These are phyloP conservation scores for Lordiphosa collinella DNA, from an alignment of 1,140 invertebrate species.

Conservation along the genomic window DNA sequence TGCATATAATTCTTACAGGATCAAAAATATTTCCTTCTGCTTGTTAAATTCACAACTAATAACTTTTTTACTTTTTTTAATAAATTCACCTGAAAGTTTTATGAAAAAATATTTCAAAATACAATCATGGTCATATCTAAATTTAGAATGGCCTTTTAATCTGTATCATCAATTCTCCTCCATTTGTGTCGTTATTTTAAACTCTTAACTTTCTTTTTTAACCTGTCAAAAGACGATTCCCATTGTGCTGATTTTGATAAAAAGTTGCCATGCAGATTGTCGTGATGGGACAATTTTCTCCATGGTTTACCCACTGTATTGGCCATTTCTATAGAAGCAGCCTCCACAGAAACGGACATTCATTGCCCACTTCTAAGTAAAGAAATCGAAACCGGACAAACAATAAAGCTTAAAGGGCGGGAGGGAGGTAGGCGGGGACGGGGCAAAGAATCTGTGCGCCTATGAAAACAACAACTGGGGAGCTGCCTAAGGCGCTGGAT, in stretches of 20 bases:
- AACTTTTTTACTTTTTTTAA: too few species aligned
- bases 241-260: background rate
- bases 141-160: too few species aligned
- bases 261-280: conserved; percentile 5
- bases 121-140: too few species aligned
- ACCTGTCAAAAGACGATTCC: background rate
- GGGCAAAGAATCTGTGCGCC: conserved; percentile 53
- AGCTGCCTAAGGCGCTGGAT: conserved; percentile 27
- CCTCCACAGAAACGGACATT: conserved; percentile 38
- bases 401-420: conserved; percentile 63
- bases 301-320: conserved; percentile 37
- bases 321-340: conserved; percentile 55
- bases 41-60: too few species aligned
- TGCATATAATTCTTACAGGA: too few species aligned
- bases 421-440: background rate
- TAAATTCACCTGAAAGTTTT: too few species aligned
- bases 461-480: conserved; percentile 18
- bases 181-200: too few species aligned
- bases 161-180: too few species aligned
- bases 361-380: conserved; percentile 72
- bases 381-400: conserved; percentile 70
- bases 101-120: too few species aligned
- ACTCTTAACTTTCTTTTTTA: too few species aligned
- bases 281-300: conserved; percentile 7
- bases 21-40: too few species aligned